Evolutionary conservation across 2,797 vertebrate genomes (phyloP).

Genomic region (Pristis pectinata): DNA sequence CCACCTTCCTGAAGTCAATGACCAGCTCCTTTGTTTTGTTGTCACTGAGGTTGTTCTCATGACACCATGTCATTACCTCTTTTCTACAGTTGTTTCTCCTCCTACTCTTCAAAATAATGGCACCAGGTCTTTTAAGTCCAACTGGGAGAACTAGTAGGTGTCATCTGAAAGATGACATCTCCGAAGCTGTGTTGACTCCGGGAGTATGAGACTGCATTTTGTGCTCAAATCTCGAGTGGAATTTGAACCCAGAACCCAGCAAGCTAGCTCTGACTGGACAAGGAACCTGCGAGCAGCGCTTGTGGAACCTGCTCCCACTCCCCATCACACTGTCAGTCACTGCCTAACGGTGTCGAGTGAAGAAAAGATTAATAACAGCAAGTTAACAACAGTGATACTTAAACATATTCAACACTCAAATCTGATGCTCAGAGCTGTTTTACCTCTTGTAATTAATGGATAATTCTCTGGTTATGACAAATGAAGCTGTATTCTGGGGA

Average conservation of each 20-base stretch:
- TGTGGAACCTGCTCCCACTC: background rate
- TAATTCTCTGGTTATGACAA: background rate
- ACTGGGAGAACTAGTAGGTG: too few relatives aligned
- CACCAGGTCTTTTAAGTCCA: background rate
- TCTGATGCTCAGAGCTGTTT: background rate
- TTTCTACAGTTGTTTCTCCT: too few relatives aligned
- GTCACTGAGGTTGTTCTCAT: too few relatives aligned
- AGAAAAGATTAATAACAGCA: background rate
- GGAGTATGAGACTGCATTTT: background rate
- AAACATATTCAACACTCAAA: background rate
- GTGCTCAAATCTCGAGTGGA: background rate
- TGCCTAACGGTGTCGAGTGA: background rate
- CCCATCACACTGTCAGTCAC: background rate
- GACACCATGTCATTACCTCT: too few relatives aligned
- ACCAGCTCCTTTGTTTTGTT: too few relatives aligned
- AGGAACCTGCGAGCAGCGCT: background rate
- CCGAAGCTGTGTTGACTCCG: background rate
- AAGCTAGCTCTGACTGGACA: background rate
- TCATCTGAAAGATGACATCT: background rate
- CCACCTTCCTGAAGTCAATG: too few relatives aligned
- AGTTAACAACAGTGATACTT: background rate
- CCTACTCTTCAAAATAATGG: background rate
- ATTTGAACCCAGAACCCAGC: background rate
- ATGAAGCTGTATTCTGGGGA: background rate
- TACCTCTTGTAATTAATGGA: background rate